Base-by-base conservation (phyloP, 2,888 invertebrate species). In the Trisateles emortualis region DNA sequence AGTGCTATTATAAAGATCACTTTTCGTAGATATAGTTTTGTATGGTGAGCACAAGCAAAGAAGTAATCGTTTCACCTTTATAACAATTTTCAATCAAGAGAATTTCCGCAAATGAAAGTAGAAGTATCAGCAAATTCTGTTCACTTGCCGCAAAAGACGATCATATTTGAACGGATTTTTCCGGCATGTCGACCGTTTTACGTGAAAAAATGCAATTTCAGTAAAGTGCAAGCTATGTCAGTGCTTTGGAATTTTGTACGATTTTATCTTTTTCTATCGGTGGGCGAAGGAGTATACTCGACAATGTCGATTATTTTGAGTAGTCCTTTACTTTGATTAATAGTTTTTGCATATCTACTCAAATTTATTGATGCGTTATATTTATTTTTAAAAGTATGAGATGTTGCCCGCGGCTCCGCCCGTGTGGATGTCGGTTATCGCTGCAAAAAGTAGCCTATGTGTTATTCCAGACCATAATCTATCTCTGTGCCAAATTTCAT, bases 131-230 rank as follows among this genome's bases (percentile, higher is more conserved):
- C 45, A 36, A 0, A 17, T 53, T 59, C 44, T 43, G 36, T 52
- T 59, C 36, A 40, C 14, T 14, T 10, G 14, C 13, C 42, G 24
- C 17, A 55, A 53, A 45, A 43, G 38, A 16, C 41, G 32, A 45
- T 69, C 9, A 52, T 39, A 51, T 55, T 61, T 35, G 16, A 50
- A 32, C 13, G 29, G 26, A 30, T 33, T 36, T 24, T 26, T 32
- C 13, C 9, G n/a, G 17, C 22, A 30, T n/a, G 19, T 29, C 35
- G 26, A 44, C 36, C 30, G 47, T 39, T 64, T 51, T 52, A 43
- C 48, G 38, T 6, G 46, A 54, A 62, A 62, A 69, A 65, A 69
- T 62, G 66, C 54, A 52, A 61, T 65, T 54, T 40, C 14, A 17
- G 35, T 44, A 39, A 52, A 67, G 38, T 61, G 52, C 58, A 54